A percentile compares a stretch with the other conserved stretches of the same genome.
Evolutionary conservation across 2,888 invertebrate genomes (phyloP).

Genomic region (Chironomus tentans): DNA sequence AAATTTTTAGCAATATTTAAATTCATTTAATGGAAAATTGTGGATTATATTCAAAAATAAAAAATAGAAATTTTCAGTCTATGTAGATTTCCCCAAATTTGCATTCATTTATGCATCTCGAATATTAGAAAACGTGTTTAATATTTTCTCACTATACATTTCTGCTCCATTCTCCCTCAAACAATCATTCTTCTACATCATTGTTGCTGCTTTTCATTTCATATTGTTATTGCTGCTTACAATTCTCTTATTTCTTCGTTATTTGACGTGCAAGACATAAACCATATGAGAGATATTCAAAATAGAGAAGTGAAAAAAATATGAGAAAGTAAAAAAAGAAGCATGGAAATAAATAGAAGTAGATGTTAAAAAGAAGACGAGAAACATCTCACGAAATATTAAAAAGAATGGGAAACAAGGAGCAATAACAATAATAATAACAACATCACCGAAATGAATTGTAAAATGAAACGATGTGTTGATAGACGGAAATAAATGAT

Average conservation of each 20-base stretch:
- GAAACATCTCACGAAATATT: too few species aligned
- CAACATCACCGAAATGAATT: too few species aligned
- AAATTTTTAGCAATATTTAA: not conserved
- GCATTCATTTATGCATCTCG: not conserved
- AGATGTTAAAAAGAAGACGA: not conserved
- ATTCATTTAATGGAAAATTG: not conserved
- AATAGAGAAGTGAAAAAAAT: not conserved
- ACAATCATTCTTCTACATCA: not conserved
- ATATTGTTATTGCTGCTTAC: not conserved
- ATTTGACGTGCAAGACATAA: constrained; percentile 5
- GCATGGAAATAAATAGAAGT: not conserved
- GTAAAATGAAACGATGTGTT: too few species aligned
- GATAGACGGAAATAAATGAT: constrained; percentile 7
- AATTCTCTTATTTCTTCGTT: not conserved
- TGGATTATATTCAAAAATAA: not conserved
- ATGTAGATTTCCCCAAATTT: not conserved
- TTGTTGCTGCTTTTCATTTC: not conserved
- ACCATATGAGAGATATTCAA: not conserved
- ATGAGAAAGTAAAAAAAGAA: not conserved
- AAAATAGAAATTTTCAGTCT: not conserved
- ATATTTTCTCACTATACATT: constrained; percentile 1
- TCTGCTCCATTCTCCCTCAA: not conserved
- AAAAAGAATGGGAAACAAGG: not conserved
- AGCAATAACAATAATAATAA: too few species aligned
- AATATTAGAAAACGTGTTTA: not conserved